Evolutionary conservation across 1,140 invertebrate species (phyloP).

Genomic region (Aleiodes sp.): DNA sequence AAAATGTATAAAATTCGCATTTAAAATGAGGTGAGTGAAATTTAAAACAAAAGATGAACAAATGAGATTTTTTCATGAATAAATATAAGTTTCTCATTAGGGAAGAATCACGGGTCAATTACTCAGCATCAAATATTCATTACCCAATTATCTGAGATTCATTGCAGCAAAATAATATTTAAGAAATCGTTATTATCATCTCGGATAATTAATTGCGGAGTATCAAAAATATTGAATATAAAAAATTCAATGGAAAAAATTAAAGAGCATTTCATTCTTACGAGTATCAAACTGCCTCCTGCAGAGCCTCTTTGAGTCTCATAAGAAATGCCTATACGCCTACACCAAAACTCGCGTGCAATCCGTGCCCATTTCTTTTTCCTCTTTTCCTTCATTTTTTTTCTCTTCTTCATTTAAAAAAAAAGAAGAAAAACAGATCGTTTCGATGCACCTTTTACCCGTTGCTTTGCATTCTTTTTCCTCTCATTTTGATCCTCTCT

Average conservation of each 20-base stretch:
- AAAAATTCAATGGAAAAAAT: not conserved
- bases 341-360: not conserved
- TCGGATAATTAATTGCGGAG: too few species aligned
- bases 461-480: constrained; percentile 21
- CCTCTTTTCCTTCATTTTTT: not conserved
- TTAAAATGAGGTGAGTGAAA: not conserved
- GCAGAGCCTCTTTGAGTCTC: not conserved
- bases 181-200: too few species aligned
- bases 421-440: constrained; percentile 23
- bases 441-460: constrained; percentile 25
- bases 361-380: not conserved
- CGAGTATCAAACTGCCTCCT: not conserved
- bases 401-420: constrained; percentile 12
- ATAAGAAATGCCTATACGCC: not conserved
- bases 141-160: too few species aligned
- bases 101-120: too few species aligned
- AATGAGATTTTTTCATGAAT: too few species aligned
- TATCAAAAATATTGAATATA: not conserved
- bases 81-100: too few species aligned
- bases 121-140: too few species aligned
- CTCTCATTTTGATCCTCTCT: constrained; percentile 3
- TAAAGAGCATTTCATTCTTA: not conserved
- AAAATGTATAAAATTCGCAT: constrained; percentile 16
- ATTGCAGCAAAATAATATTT: too few species aligned
- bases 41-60: too few species aligned